These are phyloP conservation scores for Auanema sp. DNA, from an alignment of 2,888 invertebrate genomes.

Conservation along the genomic window DNA sequence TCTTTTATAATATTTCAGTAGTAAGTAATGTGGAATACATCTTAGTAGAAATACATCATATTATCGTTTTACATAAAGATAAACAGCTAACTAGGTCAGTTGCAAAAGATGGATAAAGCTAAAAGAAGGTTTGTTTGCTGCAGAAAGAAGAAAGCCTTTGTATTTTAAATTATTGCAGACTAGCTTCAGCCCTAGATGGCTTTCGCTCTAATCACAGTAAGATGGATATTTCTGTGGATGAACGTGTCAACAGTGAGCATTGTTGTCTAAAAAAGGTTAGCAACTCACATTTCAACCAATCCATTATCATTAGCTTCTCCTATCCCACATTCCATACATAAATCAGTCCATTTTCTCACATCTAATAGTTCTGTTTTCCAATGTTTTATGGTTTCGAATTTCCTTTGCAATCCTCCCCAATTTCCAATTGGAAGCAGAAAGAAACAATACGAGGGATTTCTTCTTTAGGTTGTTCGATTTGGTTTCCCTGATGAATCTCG, in stretches of 20 bases:
- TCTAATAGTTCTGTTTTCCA: constrained; percentile 11
- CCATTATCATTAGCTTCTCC: no score
- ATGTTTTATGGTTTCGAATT: constrained; percentile 4
- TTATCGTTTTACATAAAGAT: no score
- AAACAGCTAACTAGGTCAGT: not conserved
- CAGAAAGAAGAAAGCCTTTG: no score
- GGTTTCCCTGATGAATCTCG: constrained; percentile 98
- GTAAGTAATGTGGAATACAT: no score
- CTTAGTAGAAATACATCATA: no score
- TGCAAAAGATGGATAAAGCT: constrained; percentile 25
- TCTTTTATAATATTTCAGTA: no score
- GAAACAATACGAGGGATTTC: not conserved
- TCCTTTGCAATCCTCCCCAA: constrained; percentile 2
- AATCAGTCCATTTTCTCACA: no score
- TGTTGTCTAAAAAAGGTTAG: constrained; percentile 49
- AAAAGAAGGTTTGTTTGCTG: constrained; percentile 23
- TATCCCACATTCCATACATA: no score
- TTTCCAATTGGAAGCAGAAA: constrained; percentile 3
- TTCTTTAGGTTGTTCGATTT: constrained; percentile 77
- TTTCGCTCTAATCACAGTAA: constrained; percentile 45
- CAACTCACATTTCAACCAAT: not conserved
- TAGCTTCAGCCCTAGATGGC: constrained; percentile 62
- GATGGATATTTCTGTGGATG: constrained; percentile 46
- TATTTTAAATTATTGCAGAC: constrained; percentile 21
- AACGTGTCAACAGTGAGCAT: constrained; percentile 49